Evolutionary conservation across 1,140 invertebrate species (phyloP).

Genomic region (Ditylenchus dipsaci): DNA sequence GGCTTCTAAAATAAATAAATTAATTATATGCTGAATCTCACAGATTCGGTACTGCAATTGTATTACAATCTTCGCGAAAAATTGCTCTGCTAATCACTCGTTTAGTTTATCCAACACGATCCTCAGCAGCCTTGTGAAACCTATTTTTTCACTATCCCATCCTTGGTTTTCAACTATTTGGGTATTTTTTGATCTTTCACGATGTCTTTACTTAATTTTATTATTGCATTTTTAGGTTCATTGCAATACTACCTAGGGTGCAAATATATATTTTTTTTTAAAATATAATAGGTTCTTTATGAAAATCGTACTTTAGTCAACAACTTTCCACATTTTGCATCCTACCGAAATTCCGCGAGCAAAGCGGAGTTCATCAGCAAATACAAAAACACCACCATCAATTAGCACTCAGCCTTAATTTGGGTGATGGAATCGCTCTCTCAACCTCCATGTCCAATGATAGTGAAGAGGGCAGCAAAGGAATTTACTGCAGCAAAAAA

Average conservation of each 20-base stretch:
- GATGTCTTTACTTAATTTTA: not conserved
- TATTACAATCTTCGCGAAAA: too few relatives aligned
- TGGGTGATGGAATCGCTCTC: not conserved
- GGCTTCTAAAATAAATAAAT: too few relatives aligned
- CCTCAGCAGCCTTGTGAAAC: constrained; percentile 19
- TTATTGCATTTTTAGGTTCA: not conserved
- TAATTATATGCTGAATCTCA: too few relatives aligned
- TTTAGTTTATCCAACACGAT: constrained; percentile 39
- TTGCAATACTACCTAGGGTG: not conserved
- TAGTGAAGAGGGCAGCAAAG: too few relatives aligned
- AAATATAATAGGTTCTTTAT: too few relatives aligned
- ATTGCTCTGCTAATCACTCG: too few relatives aligned
- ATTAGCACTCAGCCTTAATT: constrained; percentile 3
- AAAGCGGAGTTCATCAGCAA: constrained; percentile 26
- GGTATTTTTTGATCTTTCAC: constrained; percentile 3
- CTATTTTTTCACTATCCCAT: constrained; percentile 34
- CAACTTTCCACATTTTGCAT: constrained; percentile 39
- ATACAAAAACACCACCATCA: not conserved
- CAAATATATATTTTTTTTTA: not conserved
- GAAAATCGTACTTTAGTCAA: constrained; percentile 28
- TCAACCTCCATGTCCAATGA: not conserved
- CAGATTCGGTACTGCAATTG: too few relatives aligned
- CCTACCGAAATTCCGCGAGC: constrained; percentile 41
- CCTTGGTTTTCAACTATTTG: constrained; percentile 12
- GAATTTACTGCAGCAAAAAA: not conserved